Percentiles rank a stretch among this genome's conserved stretches.
Evolutionary conservation across 2,113 vertebrate species (phyloP).

Genomic region (Gallinago undulata): DNA sequence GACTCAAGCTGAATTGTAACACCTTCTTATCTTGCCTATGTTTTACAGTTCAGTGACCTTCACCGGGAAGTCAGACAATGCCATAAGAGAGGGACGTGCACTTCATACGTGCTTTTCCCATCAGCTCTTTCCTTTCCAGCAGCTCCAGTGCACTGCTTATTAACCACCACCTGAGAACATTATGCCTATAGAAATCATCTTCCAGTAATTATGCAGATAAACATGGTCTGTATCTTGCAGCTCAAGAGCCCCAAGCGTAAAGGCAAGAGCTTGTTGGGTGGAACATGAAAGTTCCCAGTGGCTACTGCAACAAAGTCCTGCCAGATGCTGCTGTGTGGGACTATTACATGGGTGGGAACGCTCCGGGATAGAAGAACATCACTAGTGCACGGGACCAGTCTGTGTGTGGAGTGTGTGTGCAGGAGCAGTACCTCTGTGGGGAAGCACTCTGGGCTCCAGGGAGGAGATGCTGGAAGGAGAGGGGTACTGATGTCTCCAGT

Average conservation of each 20-base stretch:
- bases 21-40: not conserved
- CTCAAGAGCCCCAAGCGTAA: not conserved
- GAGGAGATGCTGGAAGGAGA: not conserved
- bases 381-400: not conserved
- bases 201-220: not conserved
- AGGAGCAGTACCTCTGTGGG: not conserved
- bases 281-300: not conserved
- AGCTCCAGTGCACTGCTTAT: not conserved
- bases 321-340: not conserved
- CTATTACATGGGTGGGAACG: not conserved
- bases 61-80: not conserved
- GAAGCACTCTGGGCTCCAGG: not conserved
- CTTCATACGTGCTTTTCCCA: not conserved
- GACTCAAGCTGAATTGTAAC: not conserved
- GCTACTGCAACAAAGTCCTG: not conserved
- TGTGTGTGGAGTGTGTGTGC: not conserved
- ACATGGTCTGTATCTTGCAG: not conserved
- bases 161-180: not conserved
- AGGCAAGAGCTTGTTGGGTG: not conserved
- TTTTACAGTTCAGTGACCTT: not conserved
- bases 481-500: not conserved
- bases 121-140: not conserved
- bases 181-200: not conserved
- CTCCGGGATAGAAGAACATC: not conserved
- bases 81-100: not conserved